These are phyloP conservation scores for Drosophila mimetica DNA, from an alignment of 2,888 invertebrate species.

Conservation along the genomic window DNA sequence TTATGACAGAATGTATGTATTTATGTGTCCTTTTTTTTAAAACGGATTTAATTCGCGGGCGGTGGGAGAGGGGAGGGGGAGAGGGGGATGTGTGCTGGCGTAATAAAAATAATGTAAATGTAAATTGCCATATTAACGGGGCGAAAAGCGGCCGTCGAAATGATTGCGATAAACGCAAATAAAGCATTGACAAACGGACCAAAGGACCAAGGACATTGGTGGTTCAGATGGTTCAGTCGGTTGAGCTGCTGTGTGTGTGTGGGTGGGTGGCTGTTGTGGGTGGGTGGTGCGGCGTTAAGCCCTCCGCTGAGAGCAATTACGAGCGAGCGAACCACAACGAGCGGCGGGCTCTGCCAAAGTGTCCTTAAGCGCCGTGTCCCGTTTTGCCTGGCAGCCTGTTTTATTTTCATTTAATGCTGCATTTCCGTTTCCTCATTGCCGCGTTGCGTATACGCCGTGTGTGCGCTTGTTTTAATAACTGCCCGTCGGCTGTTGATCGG, in stretches of 20 bases:
- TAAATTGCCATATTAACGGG: slow-evolving; percentile 76
- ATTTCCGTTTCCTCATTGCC: slow-evolving; percentile 64
- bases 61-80: too few species aligned
- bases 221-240: slow-evolving; percentile 5
- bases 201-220: slow-evolving; percentile 14
- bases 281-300: slow-evolving; percentile 48
- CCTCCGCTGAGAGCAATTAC: slow-evolving; percentile 73
- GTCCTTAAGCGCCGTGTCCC: slow-evolving; percentile 30
- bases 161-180: slow-evolving; percentile 68
- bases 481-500: slow-evolving; percentile 30
- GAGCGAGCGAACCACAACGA: slow-evolving; percentile 48
- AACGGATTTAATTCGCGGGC: slow-evolving; percentile 33
- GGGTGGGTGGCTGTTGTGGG: background rate
- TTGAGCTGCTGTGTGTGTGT: background rate
- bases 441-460: slow-evolving; percentile 63
- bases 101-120: slow-evolving; percentile 72
- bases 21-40: slow-evolving; percentile 22
- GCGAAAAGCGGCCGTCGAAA: slow-evolving; percentile 55
- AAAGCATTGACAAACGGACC: slow-evolving; percentile 61
- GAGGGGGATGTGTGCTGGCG: slow-evolving; percentile 1
- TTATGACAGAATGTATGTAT: slow-evolving; percentile 33
- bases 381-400: slow-evolving; percentile 27
- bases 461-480: slow-evolving; percentile 67
- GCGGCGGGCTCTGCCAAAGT: slow-evolving; percentile 27
- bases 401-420: slow-evolving; percentile 71